Evolutionary conservation across 2,888 invertebrate species (phyloP), one percentile per base, ranked within the genome.

Genomic region (Clunio marinus): DNA sequence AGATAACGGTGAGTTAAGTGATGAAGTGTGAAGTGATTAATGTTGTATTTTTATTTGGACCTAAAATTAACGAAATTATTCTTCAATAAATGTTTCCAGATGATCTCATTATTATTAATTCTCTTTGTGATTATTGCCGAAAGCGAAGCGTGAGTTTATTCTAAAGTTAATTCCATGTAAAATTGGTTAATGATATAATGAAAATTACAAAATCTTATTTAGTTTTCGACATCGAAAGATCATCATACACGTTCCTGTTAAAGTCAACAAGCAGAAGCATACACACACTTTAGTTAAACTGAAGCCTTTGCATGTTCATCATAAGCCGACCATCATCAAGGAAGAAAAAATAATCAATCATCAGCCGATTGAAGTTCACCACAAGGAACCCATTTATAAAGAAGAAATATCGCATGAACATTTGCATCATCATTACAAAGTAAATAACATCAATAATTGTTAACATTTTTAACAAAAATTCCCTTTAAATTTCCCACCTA

Each of bases 261-360:
- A 78, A 55, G 76, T 77, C 55, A 76, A 77, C 71, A 74, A 78
- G 46, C 78, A 79, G 70, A 78, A 78, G 70, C 79, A 79, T 71
- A 75, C 77, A 0, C 79, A 79, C 51, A 79, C 79, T 1, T 73
- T 78, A 20, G 73, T 78, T n/a, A n/a, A n/a, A n/a, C n/a, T n/a
- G 1, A 79, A 78, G 69, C 77, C 78, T 69, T 74, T 79, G 17
- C 79, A 79, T 71, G 78, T 79, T 71, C 78, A 79, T 72, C 78
- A 78, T 71, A 78, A 78, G 72, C 79, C 78, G 32, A 75, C 77
- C 70, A 74, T 79, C 15, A 73, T 77, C n/a, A 79, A 78, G 71
- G 78, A 78, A 72, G 78, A 78, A 70, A 79, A 78, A 71, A 74
- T 77, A 17, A n/a, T 41, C 10, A 74, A 77, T 65, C 69, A 71